Conservation (phyloP, 2,888 invertebrate species). For the Drosophila mercatorum region DNA sequence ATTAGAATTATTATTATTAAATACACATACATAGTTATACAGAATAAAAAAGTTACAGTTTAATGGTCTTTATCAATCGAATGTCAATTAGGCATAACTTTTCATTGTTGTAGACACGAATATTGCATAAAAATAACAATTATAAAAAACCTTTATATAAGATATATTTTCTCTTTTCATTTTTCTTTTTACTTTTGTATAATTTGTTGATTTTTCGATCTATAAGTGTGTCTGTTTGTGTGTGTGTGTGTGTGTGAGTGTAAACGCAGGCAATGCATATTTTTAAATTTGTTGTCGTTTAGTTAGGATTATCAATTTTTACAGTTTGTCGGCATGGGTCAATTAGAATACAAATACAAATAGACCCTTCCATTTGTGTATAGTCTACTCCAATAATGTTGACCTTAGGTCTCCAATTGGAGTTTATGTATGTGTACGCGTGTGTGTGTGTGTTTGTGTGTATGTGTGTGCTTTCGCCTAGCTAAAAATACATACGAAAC, state of each 20-base stretch:
- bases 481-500: slow-evolving; percentile 78
- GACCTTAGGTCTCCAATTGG: slow-evolving; percentile 25
- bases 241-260: slow-evolving; percentile 16
- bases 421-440: slow-evolving; percentile 20
- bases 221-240: slow-evolving; percentile 16
- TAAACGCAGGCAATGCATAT: slow-evolving; percentile 35
- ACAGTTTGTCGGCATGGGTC: slow-evolving; percentile 44
- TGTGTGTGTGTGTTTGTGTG: not conserved
- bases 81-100: slow-evolving; percentile 53
- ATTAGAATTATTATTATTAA: slow-evolving; percentile 59
- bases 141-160: slow-evolving; percentile 70
- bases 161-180: slow-evolving; percentile 34
- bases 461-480: slow-evolving; percentile 31
- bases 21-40: slow-evolving; percentile 65
- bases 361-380: slow-evolving; percentile 10
- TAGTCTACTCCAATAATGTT: slow-evolving; percentile 18
- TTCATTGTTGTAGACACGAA: slow-evolving; percentile 57
- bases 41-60: slow-evolving; percentile 67
- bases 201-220: slow-evolving; percentile 32
- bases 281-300: slow-evolving; percentile 21
- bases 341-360: slow-evolving; percentile 33
- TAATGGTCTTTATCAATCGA: slow-evolving; percentile 57
- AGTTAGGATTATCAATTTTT: slow-evolving; percentile 38
- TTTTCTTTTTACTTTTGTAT: slow-evolving; percentile 24
- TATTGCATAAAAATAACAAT: slow-evolving; percentile 78